Evolutionary conservation across 2,797 vertebrate species (phyloP).

Genomic region (Propithecus deckenii): DNA sequence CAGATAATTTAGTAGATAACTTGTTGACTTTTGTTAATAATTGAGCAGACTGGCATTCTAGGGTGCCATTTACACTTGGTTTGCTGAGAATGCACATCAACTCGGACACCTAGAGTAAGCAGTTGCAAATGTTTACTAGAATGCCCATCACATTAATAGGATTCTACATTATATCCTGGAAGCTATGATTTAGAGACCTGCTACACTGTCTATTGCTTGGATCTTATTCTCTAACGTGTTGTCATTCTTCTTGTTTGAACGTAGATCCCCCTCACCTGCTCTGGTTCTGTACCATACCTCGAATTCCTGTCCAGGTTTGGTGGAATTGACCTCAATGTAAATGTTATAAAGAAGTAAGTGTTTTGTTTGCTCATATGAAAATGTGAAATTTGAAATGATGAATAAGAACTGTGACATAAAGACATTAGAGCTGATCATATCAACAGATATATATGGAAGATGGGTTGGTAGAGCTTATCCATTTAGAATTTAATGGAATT

Average conservation of each 20-base stretch:
- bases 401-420: background rate
- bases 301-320: conserved; percentile 82
- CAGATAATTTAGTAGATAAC: background rate
- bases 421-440: background rate
- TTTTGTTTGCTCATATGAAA: background rate
- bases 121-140: background rate
- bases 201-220: rapidly evolving
- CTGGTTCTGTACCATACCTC: conserved; percentile 72
- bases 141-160: rapidly evolving
- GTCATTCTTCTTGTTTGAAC: conserved; percentile 4
- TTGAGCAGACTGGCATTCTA: background rate
- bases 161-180: rapidly evolving
- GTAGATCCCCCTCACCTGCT: conserved; percentile 77
- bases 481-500: background rate
- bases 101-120: rapidly evolving
- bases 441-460: too few species aligned
- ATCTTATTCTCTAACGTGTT: background rate
- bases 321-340: background rate
- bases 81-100: background rate
- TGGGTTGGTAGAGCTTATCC: background rate
- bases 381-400: background rate
- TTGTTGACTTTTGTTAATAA: background rate
- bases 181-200: background rate
- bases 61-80: rapidly evolving
- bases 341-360: conserved; percentile 60